Conservation (phyloP, 2,113 vertebrate species). For the Talpa occidentalis region DNA sequence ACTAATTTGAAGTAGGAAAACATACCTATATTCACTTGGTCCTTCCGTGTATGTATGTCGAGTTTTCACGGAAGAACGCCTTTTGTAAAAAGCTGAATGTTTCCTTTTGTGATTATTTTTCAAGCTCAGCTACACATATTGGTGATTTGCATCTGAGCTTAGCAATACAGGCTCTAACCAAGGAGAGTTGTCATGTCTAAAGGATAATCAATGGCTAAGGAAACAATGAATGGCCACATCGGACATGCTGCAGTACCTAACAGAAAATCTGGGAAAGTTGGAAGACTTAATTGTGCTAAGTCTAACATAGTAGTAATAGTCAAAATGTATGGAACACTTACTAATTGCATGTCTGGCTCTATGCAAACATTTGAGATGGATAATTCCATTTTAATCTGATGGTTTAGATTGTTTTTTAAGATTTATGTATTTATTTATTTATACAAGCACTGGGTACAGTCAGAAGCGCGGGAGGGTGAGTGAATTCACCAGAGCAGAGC, state of each 20-base stretch:
- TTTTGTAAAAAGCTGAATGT: not conserved
- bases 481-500: too few relatives aligned
- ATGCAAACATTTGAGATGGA: not conserved
- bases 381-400: not conserved
- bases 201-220: not conserved
- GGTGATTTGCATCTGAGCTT: not conserved
- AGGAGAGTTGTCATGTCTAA: not conserved
- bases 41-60: not conserved
- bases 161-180: not conserved
- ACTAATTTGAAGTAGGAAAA: slow-evolving; percentile 15
- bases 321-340: not conserved
- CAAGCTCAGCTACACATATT: not conserved
- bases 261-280: not conserved
- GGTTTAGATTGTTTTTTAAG: not conserved
- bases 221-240: not conserved
- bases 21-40: not conserved
- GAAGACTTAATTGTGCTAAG: not conserved
- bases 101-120: not conserved
- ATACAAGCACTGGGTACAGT: too few relatives aligned
- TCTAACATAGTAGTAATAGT: not conserved
- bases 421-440: too few relatives aligned
- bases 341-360: not conserved
- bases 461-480: too few relatives aligned
- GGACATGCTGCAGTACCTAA: not conserved
- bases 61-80: not conserved